Evolutionary conservation across 2,113 vertebrate genomes (phyloP), one percentile per base, ranked within the genome.

Genomic region (Sisor rabdophorus): DNA sequence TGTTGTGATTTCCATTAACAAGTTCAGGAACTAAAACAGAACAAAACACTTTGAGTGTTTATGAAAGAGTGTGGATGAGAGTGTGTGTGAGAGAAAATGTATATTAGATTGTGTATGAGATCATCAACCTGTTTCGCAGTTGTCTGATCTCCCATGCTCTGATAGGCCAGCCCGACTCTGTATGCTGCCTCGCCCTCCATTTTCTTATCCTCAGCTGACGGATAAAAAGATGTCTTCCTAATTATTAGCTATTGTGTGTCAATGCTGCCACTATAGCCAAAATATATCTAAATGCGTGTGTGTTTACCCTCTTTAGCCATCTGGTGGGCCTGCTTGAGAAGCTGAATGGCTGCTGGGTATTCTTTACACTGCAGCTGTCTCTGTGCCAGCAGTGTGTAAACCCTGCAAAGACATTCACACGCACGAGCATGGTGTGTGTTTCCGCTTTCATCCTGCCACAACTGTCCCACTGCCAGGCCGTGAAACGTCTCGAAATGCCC

Each of bases 401-500:
- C 92, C 87, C 88, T 94, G 89, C 92, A 91, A 87, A 95, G 93
- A 75, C 89, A 85, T 74, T 89, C 84, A 64, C 92, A 94, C 0
- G 94, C 91, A 78, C 88, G 73, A 53, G 87, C 86, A 82, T 82
- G 82, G 84, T 93, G 90, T 82, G 80, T 73, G 44, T 0, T 77
- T 30, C 91, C 92, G 26, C 81, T 83, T 82, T 87, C 84, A 64
- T 93, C 91, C 79, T 87, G 90, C 94, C 94, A 94, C 0, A 82
- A 13, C n/a, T 76, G 83, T 2, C 90, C 90, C 28, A 84, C 75
- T 12, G 92, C 89, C 85, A 94, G 56, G 20, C 87, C 84, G 87
- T 93, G 86, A 87, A 93, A 94, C 16, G 60, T 84, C 88, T 95
- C 93, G 86, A 91, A 93, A 89, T 93, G 85, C 58, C 93, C 88